Percentiles rank a stretch among this genome's conserved stretches.
phyloP scores from a whole-genome alignment of 2,113 vertebrate genomes.

The Junco hyemalis region DNA sequence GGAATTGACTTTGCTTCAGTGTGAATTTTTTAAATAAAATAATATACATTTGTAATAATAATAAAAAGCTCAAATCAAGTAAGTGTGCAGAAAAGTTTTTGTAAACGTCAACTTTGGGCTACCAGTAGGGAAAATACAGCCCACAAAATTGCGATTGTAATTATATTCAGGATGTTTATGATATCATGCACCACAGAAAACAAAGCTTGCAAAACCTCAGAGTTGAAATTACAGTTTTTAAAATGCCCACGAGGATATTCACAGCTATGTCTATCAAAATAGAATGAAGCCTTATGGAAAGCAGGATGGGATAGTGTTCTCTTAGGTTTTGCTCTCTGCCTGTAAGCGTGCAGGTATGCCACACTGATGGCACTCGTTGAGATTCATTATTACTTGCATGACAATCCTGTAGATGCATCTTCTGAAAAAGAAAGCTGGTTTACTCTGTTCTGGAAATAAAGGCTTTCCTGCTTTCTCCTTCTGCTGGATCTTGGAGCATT shows the following conservation, averaged over 20 bases:
- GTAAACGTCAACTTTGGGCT: background rate
- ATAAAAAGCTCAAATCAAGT: slow-evolving; percentile 61
- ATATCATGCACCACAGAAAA: slow-evolving; percentile 36
- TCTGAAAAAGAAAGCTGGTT: background rate
- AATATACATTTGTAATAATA: slow-evolving; percentile 66
- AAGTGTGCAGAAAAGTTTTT: slow-evolving; percentile 1
- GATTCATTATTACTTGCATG: background rate
- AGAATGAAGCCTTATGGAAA: slow-evolving; percentile 18
- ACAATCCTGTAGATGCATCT: background rate
- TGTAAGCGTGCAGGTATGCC: background rate
- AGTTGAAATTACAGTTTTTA: slow-evolving; percentile 39
- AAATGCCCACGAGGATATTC: slow-evolving; percentile 9
- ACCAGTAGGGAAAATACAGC: background rate
- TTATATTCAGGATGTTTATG: slow-evolving; percentile 40
- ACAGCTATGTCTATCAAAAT: background rate
- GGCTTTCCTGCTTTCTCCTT: background rate
- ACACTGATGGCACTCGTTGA: background rate
- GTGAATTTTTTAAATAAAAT: slow-evolving; percentile 68
- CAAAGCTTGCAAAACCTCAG: slow-evolving; percentile 37
- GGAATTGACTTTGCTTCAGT: slow-evolving; percentile 63
- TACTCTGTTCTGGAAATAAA: background rate
- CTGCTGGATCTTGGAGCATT: background rate
- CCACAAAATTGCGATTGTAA: slow-evolving; percentile 22
- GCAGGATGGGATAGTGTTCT: background rate
- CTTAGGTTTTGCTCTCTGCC: background rate